Base-by-base conservation (phyloP, 2,113 vertebrate genomes). In the Accipiter cooperii region DNA sequence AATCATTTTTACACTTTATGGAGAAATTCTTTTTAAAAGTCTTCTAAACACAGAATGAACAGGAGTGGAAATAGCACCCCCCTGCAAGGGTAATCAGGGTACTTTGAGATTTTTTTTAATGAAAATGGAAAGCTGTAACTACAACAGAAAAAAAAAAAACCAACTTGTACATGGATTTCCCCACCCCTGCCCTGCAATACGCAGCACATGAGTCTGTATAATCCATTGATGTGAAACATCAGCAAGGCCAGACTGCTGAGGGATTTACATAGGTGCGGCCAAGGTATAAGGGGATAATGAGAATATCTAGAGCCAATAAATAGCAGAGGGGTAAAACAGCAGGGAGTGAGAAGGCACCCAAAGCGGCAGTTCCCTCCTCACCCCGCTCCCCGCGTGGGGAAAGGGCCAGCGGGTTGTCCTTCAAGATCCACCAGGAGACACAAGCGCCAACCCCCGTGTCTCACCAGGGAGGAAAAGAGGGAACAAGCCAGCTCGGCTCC, bases 91-190 rank as follows among this genome's bases (percentile, higher is more conserved):
- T 11, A 65, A 18, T 24, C 13, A 46, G 13, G 6, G 4, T 38
- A 8, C 14, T 78, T 40, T 31, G 13, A 87, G n/a, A 46, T 44
- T 78, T 95, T 95, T 95, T 88, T 58, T 31, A 71, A 31, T 36
- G 2, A 71, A 76, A 57, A 46, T 8, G 3, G 19, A 65, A 74
- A 89, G 4, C 20, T 88, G 13, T 42, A 88, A 55, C 7, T 80
- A 20, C 8, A 77, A 40, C 1, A 22, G 15, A 33, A 21, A 77
- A 46, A 63, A 29, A 21, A 77, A 38, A 63, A 25, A 31, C 25
- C 5, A 17, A 38, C 5, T 17, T 0, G 0, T 20, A 18, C 2
- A 0, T 58, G 25, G 46, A 75, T 75, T 64, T 68, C 17, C 31
- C 20, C 18, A 51, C 8, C 44, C 29, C 46, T 81, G 15, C 36